Percentiles rank a stretch among this genome's conserved stretches.
These are phyloP conservation scores for Luehdorfia chinensis DNA, from an alignment of 1,140 invertebrate genomes.

Conservation along the genomic window DNA sequence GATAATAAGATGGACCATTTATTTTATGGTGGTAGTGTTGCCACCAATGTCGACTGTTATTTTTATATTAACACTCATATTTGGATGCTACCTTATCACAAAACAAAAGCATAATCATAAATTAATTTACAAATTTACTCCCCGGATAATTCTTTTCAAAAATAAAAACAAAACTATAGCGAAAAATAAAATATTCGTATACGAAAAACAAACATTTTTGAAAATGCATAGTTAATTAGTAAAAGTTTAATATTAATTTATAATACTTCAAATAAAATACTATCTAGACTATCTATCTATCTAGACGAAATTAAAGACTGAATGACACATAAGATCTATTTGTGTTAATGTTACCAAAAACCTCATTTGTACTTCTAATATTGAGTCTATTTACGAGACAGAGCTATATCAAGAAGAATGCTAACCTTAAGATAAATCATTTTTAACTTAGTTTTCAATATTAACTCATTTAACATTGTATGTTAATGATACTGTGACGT, in stretches of 20 bases:
- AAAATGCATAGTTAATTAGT: conserved; percentile 34
- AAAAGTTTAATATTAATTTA: background rate
- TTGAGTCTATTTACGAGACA: no score
- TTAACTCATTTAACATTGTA: no score
- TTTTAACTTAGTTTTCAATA: no score
- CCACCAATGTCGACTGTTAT: conserved; percentile 58
- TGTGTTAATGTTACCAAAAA: conserved; percentile 7
- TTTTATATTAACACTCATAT: conserved; percentile 36
- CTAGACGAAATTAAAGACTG: conserved; percentile 11
- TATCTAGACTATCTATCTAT: background rate
- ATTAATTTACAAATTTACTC: conserved; percentile 33
- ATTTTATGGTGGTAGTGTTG: conserved; percentile 70
- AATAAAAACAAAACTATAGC: conserved; percentile 44
- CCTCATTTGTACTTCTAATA: no score
- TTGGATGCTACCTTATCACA: conserved; percentile 45
- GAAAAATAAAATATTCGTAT: conserved; percentile 48
- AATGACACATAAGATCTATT: conserved; percentile 1
- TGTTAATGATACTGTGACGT: no score
- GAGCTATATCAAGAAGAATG: no score
- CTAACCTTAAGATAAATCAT: no score
- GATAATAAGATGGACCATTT: conserved; percentile 70
- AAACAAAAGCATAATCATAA: conserved; percentile 43
- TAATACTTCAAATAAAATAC: background rate
- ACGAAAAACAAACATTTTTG: conserved; percentile 58
- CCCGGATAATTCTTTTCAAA: conserved; percentile 37